Conservation (phyloP, 1,140 invertebrate species). For the Scaptomyza montana region DNA sequence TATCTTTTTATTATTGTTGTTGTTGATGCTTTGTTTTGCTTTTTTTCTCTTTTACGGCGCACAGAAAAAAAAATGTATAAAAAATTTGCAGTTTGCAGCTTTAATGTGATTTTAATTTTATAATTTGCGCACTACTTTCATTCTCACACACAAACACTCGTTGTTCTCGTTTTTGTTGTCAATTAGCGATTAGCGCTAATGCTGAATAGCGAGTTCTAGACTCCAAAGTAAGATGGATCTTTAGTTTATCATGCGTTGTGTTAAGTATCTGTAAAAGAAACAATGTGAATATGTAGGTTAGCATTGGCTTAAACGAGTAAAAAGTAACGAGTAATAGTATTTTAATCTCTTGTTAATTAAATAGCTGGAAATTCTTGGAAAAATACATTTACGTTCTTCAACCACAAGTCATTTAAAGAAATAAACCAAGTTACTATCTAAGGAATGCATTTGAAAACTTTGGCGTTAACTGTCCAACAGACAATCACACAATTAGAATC, state of each 20-base stretch:
- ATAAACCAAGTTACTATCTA: no score
- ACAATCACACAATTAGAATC: no score
- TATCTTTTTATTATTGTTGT: constrained; percentile 9
- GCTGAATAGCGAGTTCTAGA: not conserved
- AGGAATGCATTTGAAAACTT: no score
- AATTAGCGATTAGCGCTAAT: constrained; percentile 23
- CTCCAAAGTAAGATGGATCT: constrained; percentile 13
- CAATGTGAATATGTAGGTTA: constrained; percentile 17
- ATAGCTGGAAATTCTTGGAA: not conserved
- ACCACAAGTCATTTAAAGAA: not conserved
- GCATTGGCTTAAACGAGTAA: not conserved
- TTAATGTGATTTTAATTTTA: constrained; percentile 36
- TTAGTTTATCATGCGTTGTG: constrained; percentile 24
- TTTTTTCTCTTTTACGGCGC: not conserved
- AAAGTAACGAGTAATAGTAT: not conserved
- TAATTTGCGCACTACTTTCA: constrained; percentile 38
- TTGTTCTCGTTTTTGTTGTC: not conserved
- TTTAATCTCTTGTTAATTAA: no score
- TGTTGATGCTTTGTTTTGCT: constrained; percentile 6
- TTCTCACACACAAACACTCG: constrained; percentile 15
- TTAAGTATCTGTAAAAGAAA: constrained; percentile 32
- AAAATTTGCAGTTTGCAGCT: constrained; percentile 39
- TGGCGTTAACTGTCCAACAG: no score
- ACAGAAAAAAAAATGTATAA: constrained; percentile 50
- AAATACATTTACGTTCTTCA: no score